Conservation (phyloP, 2,888 invertebrate species). For the Drosophila mulleri region DNA sequence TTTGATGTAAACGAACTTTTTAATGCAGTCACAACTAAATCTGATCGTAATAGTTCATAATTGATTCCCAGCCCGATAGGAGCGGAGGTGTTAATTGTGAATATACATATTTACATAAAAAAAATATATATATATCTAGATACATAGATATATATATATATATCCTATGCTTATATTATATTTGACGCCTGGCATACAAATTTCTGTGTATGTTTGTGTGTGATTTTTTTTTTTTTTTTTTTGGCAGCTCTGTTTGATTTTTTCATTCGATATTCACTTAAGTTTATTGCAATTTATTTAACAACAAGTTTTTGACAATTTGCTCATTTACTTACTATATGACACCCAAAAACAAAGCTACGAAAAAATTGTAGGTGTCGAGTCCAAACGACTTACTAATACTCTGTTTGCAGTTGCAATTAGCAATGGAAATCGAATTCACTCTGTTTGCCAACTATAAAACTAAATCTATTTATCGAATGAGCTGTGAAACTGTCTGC, state of each 20-base stretch:
- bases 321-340: conserved; percentile 25
- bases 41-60: conserved; percentile 28
- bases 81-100: conserved; percentile 35
- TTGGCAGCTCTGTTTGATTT: conserved; percentile 31
- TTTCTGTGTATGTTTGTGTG: conserved; percentile 41
- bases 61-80: conserved; percentile 4
- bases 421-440: conserved; percentile 5
- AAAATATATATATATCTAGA: neutral
- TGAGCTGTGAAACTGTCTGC: neutral
- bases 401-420: conserved; percentile 5
- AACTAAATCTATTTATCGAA: neutral
- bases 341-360: conserved; percentile 1
- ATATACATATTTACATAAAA: conserved; percentile 34
- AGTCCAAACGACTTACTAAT: conserved; percentile 3
- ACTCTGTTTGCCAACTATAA: conserved; percentile 1
- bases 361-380: neutral
- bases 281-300: conserved; percentile 52
- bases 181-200: conserved; percentile 53
- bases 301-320: conserved; percentile 37
- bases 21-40: conserved; percentile 25
- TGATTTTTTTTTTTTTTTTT: neutral
- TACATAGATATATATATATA: neutral
- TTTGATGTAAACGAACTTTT: conserved; percentile 52
- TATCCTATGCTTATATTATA: conserved; percentile 38
- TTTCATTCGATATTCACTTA: conserved; percentile 48